Base-by-base conservation (phyloP, 2,797 vertebrate species). In the Parambassis ranga region DNA sequence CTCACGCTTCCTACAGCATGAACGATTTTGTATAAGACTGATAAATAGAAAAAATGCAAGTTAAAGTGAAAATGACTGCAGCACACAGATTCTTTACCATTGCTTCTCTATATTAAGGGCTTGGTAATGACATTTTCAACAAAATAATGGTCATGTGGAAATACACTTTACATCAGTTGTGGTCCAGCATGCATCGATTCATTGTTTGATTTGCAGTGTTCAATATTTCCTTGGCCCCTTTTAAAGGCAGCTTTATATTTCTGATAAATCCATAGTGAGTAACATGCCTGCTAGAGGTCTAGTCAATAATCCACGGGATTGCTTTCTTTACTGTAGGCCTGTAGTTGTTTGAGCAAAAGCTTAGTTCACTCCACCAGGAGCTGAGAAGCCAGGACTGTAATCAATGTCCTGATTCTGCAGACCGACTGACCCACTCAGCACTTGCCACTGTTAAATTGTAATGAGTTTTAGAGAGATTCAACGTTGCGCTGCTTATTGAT, bases 381-480 rank as follows among this genome's bases (percentile, higher is more conserved):
- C 61, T 38, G 38, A 52, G 37, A 46, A 68, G 48, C 59, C 66
- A 65, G 55, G 61, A 62, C 41, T 33, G 3, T 60, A 62, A 81
- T 82, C 63, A 30, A 53, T 68, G 55, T 19, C 63, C 46, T 33
- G 39, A 56, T 36, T 77, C 27, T 24, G 47, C 49, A 46, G 47
- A 61, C 4, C 19, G 65, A 69, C 65, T 22, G 48, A 64, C 57
- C 41, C 46, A 71, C 67, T 87, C 82, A 86, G 84, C 77, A 79
- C 58, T 79, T 67, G 27, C 4, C 51, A 19, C 77, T 75, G 65
- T 82, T 82, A 69, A 83, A 83, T 58, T 76, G 62, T 81, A 86
- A 83, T 81, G 57, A 70, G 57, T 78, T 84, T 70, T 77, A 71
- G 51, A 67, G 44, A 62, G 74, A 77, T 71, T 62, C 60, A 57